A percentile compares a stretch with the other conserved stretches of the same genome.
These are phyloP conservation scores for Macrotus californicus DNA, from an alignment of 2,113 vertebrate species.

Conservation along the genomic window DNA sequence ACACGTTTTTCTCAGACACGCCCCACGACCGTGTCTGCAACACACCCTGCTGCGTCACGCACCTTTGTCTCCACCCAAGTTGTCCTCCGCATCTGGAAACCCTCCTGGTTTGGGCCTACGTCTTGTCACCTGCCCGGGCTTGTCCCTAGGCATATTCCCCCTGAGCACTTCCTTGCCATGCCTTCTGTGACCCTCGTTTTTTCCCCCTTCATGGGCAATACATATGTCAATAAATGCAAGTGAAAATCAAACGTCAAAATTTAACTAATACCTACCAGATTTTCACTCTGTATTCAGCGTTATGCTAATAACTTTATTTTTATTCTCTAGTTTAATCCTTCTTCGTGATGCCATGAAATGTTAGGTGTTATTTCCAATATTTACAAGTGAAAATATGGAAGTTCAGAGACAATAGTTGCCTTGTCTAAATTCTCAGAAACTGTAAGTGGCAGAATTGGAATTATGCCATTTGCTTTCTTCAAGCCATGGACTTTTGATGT, in stretches of 20 bases:
- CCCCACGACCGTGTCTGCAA: background rate
- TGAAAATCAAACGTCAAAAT: background rate
- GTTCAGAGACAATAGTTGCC: background rate
- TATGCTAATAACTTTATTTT: slow-evolving; percentile 23
- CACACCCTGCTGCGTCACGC: background rate
- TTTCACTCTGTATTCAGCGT: background rate
- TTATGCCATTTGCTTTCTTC: background rate
- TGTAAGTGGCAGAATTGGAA: background rate
- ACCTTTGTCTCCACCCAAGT: background rate
- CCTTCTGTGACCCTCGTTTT: background rate
- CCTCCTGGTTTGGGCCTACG: too few relatives aligned
- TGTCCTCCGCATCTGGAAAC: too few relatives aligned
- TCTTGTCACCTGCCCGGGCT: background rate
- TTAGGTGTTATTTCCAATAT: slow-evolving; percentile 1
- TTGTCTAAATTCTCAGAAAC: background rate
- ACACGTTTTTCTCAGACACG: background rate
- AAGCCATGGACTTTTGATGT: background rate
- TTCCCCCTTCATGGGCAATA: background rate
- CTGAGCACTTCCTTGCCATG: background rate
- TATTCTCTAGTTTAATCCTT: background rate
- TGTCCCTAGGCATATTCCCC: background rate
- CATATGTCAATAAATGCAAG: background rate
- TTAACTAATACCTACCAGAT: background rate
- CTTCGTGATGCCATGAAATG: background rate
- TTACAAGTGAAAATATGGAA: background rate